Evolutionary conservation across 2,113 vertebrate species (phyloP).

Genomic region (Nasalis larvatus): DNA sequence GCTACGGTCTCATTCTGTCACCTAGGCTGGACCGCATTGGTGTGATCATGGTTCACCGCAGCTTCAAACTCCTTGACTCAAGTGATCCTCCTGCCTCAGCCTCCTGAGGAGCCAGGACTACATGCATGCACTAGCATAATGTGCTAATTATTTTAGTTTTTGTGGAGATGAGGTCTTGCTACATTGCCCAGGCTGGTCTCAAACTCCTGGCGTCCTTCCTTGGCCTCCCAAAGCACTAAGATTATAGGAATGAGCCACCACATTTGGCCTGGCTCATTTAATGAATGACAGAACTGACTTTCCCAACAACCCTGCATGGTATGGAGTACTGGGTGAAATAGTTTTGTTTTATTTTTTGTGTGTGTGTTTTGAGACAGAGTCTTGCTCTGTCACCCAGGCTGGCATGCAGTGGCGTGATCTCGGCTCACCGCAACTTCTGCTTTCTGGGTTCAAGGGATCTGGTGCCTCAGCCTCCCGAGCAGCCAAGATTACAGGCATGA

Average conservation of each 20-base stretch:
- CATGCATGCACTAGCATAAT: neutral
- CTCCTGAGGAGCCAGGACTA: neutral
- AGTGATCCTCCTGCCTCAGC: neutral
- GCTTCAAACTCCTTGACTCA: neutral
- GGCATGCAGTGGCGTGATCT: no score
- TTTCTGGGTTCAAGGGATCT: no score
- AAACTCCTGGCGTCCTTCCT: neutral
- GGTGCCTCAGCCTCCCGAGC: no score
- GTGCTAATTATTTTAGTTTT: neutral
- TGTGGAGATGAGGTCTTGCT: neutral
- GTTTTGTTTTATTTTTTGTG: neutral
- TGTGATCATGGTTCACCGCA: neutral
- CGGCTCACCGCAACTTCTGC: no score
- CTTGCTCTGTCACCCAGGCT: no score
- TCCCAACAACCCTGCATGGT: neutral
- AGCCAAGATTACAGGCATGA: no score
- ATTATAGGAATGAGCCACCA: neutral
- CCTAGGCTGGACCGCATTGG: neutral
- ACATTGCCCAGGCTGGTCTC: neutral
- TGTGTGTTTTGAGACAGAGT: no score
- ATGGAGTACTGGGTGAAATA: neutral
- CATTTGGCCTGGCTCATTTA: neutral
- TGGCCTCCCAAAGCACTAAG: neutral
- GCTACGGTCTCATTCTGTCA: neutral
- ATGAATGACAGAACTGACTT: neutral